Conservation (phyloP, 2,888 invertebrate species). For the Drosophila pseudotalamancana region DNA sequence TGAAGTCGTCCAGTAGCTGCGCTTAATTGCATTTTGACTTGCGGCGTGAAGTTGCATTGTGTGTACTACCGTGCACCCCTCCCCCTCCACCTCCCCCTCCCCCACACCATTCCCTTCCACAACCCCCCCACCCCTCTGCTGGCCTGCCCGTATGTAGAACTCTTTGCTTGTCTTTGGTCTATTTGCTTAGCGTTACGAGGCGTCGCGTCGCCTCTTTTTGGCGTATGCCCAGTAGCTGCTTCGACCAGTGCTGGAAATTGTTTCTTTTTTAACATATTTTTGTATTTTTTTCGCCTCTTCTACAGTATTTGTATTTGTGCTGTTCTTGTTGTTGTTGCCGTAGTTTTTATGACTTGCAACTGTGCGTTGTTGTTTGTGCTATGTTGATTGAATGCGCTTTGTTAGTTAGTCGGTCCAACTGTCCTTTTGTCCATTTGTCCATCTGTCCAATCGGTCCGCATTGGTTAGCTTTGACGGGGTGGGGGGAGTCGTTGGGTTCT, state of each 20-base stretch:
- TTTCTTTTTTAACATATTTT: slow-evolving; percentile 15
- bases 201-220: slow-evolving; percentile 67
- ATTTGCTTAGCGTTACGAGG: slow-evolving; percentile 72
- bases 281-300: slow-evolving; percentile 2
- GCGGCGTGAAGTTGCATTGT: slow-evolving; percentile 79
- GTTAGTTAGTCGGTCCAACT: slow-evolving; percentile 45
- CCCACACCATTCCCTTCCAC: neutral
- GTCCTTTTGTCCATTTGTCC: slow-evolving; percentile 5
- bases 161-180: slow-evolving; percentile 53
- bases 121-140: neutral
- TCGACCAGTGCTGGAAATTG: slow-evolving; percentile 40
- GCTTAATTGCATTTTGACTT: slow-evolving; percentile 81
- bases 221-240: slow-evolving; percentile 74
- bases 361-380: slow-evolving; percentile 60
- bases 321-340: slow-evolving; percentile 49
- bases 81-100: slow-evolving; percentile 1
- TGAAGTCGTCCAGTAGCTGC: slow-evolving; percentile 69
- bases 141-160: slow-evolving; percentile 40
- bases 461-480: slow-evolving; percentile 20
- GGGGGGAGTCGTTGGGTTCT: slow-evolving; percentile 12
- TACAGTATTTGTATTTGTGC: slow-evolving; percentile 44
- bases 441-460: slow-evolving; percentile 8
- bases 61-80: slow-evolving; percentile 32
- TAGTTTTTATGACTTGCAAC: slow-evolving; percentile 76
- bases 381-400: slow-evolving; percentile 76